Evolutionary conservation across 1,140 invertebrate genomes (phyloP), one percentile per base, ranked within the genome.

Genomic region (Aphis gossypii): DNA sequence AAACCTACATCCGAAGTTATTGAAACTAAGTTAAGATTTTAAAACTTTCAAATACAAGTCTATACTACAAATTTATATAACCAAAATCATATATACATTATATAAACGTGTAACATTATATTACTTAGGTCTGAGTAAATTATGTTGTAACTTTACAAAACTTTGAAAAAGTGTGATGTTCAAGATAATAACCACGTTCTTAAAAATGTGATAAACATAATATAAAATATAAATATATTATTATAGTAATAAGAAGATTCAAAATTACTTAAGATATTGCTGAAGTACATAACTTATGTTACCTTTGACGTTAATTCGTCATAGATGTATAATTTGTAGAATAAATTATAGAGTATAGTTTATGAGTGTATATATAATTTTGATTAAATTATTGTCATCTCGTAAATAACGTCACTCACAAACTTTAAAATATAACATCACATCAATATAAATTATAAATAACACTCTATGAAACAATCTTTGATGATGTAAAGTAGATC

Each of bases 341-440:
- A 76, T 35, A 76, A 76, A 76, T 76, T 76, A 76, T 76, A n/a
- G 56, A 60, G 8, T 30, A 5, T 18, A n/a, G 14, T 76, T 76
- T 76, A 35, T 20, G n/a, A 76, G 4, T 76, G 14, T 76, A n/a
- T 76, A 68, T 68, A 76, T 76, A n/a, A 76, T 76, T 76, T 18
- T n/a, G 60, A 35, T 76, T 76, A 76, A n/a, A 76, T 76, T 76
- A 76, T 76, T 76, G n/a, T n/a, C 60, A 76, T 76, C 60, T 35
- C 1, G n/a, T 76, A 76, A 76, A 76, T 68, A 76, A 76, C 5
- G 60, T 76, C n/a, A 76, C 60, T 76, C 14, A n/a, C n/a, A 18
- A n/a, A 76, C 14, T 76, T 76, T 11, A 60, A n/a, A 76, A 18
- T n/a, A 76, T 35, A 5, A 76, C n/a, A n/a, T 76, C 25, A 68